Conservation (phyloP, 2,797 vertebrate species). For the Echeneis naucrates region DNA sequence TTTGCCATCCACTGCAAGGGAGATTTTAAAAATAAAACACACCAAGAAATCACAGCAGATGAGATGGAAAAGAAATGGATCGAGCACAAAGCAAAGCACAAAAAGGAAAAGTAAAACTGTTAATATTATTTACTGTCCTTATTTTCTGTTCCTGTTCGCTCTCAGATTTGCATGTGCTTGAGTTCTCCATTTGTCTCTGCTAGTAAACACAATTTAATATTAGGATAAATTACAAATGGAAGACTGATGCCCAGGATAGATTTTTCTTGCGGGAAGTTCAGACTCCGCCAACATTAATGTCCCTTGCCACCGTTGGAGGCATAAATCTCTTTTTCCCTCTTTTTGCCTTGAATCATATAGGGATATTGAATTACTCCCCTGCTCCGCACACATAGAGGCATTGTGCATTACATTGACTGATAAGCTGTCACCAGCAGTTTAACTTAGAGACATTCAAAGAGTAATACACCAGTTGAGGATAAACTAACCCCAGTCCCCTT, state of each 20-base stretch:
- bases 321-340: slow-evolving; percentile 86
- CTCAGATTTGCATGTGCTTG: slow-evolving; percentile 72
- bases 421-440: slow-evolving; percentile 87
- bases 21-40: slow-evolving; percentile 16
- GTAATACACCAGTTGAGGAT: slow-evolving; percentile 83
- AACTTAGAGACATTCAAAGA: slow-evolving; percentile 89
- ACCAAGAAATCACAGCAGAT: slow-evolving; percentile 9
- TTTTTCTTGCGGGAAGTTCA: slow-evolving; percentile 81
- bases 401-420: slow-evolving; percentile 90
- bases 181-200: slow-evolving; percentile 72
- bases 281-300: slow-evolving; percentile 79
- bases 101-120: slow-evolving; percentile 31
- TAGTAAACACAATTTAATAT: slow-evolving; percentile 84
- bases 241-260: slow-evolving; percentile 73
- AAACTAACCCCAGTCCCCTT: slow-evolving; percentile 82
- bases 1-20: background rate
- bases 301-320: slow-evolving; percentile 73
- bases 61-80: slow-evolving; percentile 23
- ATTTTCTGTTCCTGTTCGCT: slow-evolving; percentile 56
- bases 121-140: slow-evolving; percentile 71
- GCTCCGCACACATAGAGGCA: slow-evolving; percentile 83
- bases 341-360: slow-evolving; percentile 89
- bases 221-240: slow-evolving; percentile 81
- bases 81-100: slow-evolving; percentile 23
- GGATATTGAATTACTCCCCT: slow-evolving; percentile 90